These are phyloP conservation scores for Amphipoea lucens DNA, from an alignment of 2,888 invertebrate genomes.

Conservation along the genomic window DNA sequence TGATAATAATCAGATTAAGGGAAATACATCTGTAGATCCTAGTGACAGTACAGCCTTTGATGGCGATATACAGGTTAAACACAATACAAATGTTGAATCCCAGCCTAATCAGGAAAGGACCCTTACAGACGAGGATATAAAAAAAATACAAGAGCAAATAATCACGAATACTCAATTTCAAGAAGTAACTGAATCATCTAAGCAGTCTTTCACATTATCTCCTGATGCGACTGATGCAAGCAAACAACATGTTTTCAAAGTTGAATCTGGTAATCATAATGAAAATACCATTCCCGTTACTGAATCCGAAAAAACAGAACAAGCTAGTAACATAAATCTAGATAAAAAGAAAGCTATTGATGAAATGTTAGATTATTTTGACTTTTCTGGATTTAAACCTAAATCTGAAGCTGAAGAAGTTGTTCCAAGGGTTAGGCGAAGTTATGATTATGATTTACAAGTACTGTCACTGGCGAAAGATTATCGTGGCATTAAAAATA, in stretches of 20 bases:
- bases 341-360: conserved; percentile 86
- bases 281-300: conserved; percentile 63
- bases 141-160: conserved; percentile 84
- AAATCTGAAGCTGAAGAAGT: conserved; percentile 59
- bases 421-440: conserved; percentile 76
- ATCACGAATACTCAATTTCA: conserved; percentile 74
- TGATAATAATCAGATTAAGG: conserved; percentile 67
- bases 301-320: conserved; percentile 51
- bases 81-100: conserved; percentile 77
- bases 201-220: conserved; percentile 42
- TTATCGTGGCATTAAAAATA: conserved; percentile 76
- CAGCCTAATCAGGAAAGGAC: conserved; percentile 73
- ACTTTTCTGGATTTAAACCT: conserved; percentile 77
- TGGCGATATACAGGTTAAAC: conserved; percentile 79
- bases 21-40: conserved; percentile 65
- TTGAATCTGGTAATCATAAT: conserved; percentile 65
- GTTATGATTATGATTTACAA: conserved; percentile 77
- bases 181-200: conserved; percentile 39
- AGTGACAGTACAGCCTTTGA: conserved; percentile 70
- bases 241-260: conserved; percentile 67
- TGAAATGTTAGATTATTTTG: conserved; percentile 84
- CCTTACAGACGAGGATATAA: conserved; percentile 80
- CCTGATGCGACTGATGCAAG: conserved; percentile 54
- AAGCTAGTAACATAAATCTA: conserved; percentile 68
- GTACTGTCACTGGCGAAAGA: conserved; percentile 75